Base-by-base conservation (phyloP, 2,113 vertebrate genomes). In the Mus spicilegus region DNA sequence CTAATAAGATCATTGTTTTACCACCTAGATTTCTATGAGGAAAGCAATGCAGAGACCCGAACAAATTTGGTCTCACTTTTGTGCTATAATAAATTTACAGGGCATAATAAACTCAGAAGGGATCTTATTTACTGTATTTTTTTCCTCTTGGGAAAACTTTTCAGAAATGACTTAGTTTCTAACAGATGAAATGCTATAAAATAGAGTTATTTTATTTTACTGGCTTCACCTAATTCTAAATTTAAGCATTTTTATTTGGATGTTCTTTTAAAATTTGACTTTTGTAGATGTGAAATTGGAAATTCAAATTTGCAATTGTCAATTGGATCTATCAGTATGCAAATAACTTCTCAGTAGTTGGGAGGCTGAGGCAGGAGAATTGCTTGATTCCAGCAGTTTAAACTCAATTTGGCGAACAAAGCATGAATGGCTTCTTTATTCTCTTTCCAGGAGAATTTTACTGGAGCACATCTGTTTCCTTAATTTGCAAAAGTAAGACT, bases 1-100 rank as follows among this genome's bases (percentile, higher is more conserved):
- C 36, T 89, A 96, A 93, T 69, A 91, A 98, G 58, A 78, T 93
- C 67, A 51, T 86, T 24, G 2, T 65, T 97, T 97, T 95, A 85
- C 98, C 96, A 95, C 20, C 61, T 73, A 19, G 10, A 24, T 96
- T 87, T 39, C 14, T 56, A 42, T 67, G 36, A 42, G 80, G 67
- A 92, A 95, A 93, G 20, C 75, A 75, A 85, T 96, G 88, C 87
- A 92, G 56, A 77, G 36, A 81, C 4, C 51, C 28, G 46, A 51
- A 54, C 56, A 49, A 65, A 93, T 96, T 92, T 93, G 17, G 42
- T 90, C 5, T 87, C 81, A 14, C 7, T 63, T 20, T 95, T 75
- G 20, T 91, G 28, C 39, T 61, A 7, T 54, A 36, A 81, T 49
- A 84, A 36, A 73, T 30, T 36, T 51, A 33, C 7, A 19, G 69